Conservation (phyloP, 2,888 invertebrate genomes). For the Aproaerema taeniolella region DNA sequence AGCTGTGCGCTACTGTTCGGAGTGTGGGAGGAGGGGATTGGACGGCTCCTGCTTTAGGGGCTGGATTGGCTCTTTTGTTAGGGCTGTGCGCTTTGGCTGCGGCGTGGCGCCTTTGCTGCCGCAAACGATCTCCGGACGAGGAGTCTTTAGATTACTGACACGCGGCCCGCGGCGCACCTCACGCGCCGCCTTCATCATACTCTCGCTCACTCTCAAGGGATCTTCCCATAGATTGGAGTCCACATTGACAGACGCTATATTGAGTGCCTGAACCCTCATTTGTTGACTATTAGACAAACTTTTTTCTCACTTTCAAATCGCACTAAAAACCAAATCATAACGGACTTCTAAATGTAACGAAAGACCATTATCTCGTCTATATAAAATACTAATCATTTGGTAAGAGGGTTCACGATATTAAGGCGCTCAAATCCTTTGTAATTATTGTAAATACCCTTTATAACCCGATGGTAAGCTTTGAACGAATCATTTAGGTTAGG, state of each 20-base stretch:
- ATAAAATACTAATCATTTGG: no score
- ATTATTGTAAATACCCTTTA: conserved; percentile 61
- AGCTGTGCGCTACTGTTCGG: conserved; percentile 80
- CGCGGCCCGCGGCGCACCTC: conserved; percentile 70
- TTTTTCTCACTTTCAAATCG: no score
- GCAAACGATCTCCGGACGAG: conserved; percentile 76
- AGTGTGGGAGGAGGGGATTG: conserved; percentile 73
- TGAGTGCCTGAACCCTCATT: conserved; percentile 58
- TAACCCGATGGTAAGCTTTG: conserved; percentile 50
- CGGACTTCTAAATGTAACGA: no score
- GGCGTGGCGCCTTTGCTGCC: conserved; percentile 80
- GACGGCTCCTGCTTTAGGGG: conserved; percentile 80
- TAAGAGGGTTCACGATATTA: conserved; percentile 11
- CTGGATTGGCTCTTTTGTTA: conserved; percentile 75
- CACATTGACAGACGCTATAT: conserved; percentile 73
- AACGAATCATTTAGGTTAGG: conserved; percentile 67
- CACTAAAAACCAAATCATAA: no score
- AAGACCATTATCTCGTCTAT: no score
- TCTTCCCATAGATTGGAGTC: conserved; percentile 67
- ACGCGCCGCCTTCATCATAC: conserved; percentile 64
- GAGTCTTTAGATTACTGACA: conserved; percentile 80
- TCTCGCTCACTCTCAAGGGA: conserved; percentile 65
- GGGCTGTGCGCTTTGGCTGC: conserved; percentile 76
- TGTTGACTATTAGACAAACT: conserved; percentile 48
- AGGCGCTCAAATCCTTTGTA: conserved; percentile 64